Conservation (phyloP, 2,888 invertebrate species). For the Melinaea marsaeus region DNA sequence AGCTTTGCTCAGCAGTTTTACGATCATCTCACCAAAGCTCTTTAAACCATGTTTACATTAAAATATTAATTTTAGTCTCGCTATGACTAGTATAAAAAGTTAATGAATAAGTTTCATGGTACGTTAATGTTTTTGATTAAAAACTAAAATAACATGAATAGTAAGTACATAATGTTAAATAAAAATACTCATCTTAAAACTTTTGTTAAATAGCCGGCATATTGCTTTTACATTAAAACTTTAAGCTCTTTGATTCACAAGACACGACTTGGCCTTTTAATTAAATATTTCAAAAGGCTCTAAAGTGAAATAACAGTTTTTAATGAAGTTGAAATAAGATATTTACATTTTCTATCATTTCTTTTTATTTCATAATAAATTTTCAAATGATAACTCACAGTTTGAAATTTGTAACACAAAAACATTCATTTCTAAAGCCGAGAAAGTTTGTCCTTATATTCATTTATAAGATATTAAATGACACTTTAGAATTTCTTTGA, state of each 20-base stretch:
- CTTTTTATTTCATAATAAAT: too few species aligned
- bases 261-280: conserved; percentile 34
- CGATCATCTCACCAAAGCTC: conserved; percentile 18
- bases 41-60: conserved; percentile 15
- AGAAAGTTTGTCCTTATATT: too few species aligned
- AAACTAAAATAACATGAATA: too few species aligned
- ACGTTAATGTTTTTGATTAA: too few species aligned
- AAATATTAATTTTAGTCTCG: conserved; percentile 9
- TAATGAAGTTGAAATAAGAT: conserved; percentile 32
- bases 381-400: too few species aligned
- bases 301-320: conserved; percentile 32
- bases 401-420: too few species aligned
- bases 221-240: conserved; percentile 31
- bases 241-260: conserved; percentile 35
- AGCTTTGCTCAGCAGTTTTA: conserved; percentile 22
- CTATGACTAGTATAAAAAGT: background rate
- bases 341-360: conserved; percentile 13
- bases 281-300: conserved; percentile 35
- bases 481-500: too few species aligned
- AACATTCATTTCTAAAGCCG: too few species aligned
- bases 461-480: too few species aligned
- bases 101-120: too few species aligned
- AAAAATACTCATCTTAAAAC: conserved; percentile 14
- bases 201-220: conserved; percentile 36
- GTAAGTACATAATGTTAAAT: too few species aligned